phyloP scores from a whole-genome alignment of 2,888 invertebrate genomes.

The Diploptera punctata region DNA sequence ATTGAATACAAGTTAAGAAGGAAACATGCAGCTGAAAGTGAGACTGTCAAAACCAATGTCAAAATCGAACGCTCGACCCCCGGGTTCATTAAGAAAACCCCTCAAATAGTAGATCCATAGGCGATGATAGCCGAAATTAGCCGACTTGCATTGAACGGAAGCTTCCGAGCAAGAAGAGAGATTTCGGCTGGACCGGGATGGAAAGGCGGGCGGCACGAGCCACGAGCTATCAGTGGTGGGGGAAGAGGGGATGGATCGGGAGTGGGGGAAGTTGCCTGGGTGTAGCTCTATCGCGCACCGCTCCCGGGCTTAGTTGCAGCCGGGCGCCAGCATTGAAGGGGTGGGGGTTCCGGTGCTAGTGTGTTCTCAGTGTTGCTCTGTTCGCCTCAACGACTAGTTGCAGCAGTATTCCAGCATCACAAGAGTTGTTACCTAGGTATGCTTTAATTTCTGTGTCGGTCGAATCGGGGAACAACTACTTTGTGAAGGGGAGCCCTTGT shows the following conservation, averaged over 20 bases:
- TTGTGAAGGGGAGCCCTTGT: no score
- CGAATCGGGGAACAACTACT: background rate
- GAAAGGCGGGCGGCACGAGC: background rate
- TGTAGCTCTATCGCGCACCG: slow-evolving; percentile 37
- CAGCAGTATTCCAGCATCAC: slow-evolving; percentile 15
- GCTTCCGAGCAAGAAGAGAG: slow-evolving; percentile 20
- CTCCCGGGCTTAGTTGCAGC: slow-evolving; percentile 43
- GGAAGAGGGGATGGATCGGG: slow-evolving; percentile 20
- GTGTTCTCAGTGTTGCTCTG: background rate
- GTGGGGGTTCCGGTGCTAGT: slow-evolving; percentile 28
- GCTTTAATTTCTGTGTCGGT: slow-evolving; percentile 16
- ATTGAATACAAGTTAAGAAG: no score
- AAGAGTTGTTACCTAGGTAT: slow-evolving; percentile 22
- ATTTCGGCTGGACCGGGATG: slow-evolving; percentile 21
- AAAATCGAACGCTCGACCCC: no score
- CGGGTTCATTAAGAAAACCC: no score
- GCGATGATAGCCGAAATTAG: slow-evolving; percentile 4
- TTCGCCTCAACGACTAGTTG: background rate
- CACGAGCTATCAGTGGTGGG: slow-evolving; percentile 4
- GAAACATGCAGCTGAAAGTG: no score
- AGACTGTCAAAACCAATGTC: no score
- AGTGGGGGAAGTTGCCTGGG: slow-evolving; percentile 21
- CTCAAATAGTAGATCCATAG: no score
- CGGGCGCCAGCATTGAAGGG: slow-evolving; percentile 33
- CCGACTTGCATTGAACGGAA: slow-evolving; percentile 18